Base-by-base conservation (phyloP, 53 echinoderm and acorn worm species). In the Stichopus horrens region DNA sequence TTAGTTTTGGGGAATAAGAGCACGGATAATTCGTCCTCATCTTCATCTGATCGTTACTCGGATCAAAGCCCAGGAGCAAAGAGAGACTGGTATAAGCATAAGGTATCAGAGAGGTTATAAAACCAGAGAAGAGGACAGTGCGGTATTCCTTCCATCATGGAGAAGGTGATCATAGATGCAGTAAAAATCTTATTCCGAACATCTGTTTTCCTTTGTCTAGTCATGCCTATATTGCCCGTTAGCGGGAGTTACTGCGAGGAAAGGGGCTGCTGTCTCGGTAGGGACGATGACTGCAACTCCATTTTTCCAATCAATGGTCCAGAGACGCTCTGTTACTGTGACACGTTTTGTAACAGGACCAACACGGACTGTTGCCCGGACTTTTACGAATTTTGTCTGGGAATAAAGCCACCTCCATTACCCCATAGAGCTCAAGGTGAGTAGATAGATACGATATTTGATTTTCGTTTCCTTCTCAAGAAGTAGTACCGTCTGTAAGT, bases 321-420 rank as follows among this genome's bases (percentile, higher is more conserved):
- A 18, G 93, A 90, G 54, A 96, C 94, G 14, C 76, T 91, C 74
- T 97, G 97, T 84, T 97, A 97, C 76, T 97, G 97, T 74, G 97
- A 97, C 80, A 55, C 86, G 74, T 97, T 97, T 75, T 97, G 97
- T 84, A 93, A 95, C 67, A 86, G 95, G 20, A 95, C 93, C 51
- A 86, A 92, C 66, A 73, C 91, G 53, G 97, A 97, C 86, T 97
- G 97, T 55, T 97, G 97, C 86, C 97, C 97, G 22, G 97, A 97
- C 79, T 97, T 95, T 88, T 95, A 77, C 59, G 93, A 91, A 18
- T 76, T 86, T 55, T 97, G 95, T 57, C 92, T 95, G 9, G 97
- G 97, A 20, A 77, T 92, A 8, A 81, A 87, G 9, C 94, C 94
- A 9, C 95, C 95, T 5, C 83, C 88, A 14, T 18, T 19, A 53